Evolutionary conservation across 2,797 vertebrate genomes (phyloP).

Genomic region (Poliocrania exsul): DNA sequence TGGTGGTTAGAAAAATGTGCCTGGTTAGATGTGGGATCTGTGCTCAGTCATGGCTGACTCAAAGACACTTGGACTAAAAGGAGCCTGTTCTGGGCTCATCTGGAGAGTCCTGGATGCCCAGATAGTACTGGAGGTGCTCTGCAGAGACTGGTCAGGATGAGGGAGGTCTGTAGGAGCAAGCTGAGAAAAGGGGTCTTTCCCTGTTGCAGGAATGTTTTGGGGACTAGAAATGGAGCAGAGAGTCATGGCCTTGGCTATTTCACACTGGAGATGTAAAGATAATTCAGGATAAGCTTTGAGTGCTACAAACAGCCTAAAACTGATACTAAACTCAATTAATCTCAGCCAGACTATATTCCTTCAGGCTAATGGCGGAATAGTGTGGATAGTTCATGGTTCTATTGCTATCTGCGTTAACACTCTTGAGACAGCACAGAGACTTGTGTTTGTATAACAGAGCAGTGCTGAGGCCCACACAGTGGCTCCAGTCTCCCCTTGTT

Average conservation of each 20-base stretch:
- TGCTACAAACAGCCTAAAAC: neutral
- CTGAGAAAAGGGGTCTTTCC: neutral
- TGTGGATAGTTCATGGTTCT: neutral
- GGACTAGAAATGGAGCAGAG: neutral
- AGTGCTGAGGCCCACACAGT: neutral
- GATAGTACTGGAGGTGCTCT: neutral
- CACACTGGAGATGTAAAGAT: neutral
- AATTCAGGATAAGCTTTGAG: neutral
- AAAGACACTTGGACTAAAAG: neutral
- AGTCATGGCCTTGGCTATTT: neutral
- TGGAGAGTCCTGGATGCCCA: neutral
- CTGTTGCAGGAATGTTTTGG: neutral
- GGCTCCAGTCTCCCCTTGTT: neutral
- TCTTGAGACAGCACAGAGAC: neutral
- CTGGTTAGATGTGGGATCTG: neutral
- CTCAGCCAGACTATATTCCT: neutral
- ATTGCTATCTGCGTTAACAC: neutral
- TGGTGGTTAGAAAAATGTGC: neutral
- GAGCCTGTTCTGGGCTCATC: neutral
- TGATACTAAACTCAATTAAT: neutral
- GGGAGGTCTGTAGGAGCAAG: neutral
- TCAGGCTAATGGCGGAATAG: neutral
- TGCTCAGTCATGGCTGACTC: neutral
- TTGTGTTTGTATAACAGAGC: neutral
- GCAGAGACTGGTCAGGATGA: neutral